phyloP scores from a whole-genome alignment of 2,113 vertebrate species.

The Chionodraco myersi region DNA sequence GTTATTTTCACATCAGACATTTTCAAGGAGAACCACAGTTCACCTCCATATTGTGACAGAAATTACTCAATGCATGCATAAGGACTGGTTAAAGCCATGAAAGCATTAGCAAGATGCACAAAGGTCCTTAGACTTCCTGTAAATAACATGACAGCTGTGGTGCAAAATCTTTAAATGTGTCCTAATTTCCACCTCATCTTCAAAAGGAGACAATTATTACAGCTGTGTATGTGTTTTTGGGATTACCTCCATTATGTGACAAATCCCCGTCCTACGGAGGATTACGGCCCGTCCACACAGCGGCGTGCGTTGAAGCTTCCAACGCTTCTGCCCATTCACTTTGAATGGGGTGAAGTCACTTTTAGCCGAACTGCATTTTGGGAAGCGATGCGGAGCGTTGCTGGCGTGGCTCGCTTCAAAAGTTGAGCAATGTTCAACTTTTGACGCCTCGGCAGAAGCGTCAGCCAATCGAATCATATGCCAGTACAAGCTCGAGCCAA shows the following conservation, averaged over 20 bases:
- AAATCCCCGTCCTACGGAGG: conserved; percentile 30
- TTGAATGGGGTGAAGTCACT: no score
- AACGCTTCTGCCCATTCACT: no score
- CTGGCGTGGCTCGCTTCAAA: no score
- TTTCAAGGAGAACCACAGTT: background rate
- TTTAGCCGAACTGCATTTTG: no score
- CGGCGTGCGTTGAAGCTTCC: no score
- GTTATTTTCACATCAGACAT: background rate
- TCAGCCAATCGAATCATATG: no score
- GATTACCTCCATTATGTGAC: conserved; percentile 26
- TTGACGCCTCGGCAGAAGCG: no score
- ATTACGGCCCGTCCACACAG: background rate
- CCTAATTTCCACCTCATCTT: conserved; percentile 21
- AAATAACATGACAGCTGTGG: background rate
- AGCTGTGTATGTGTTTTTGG: conserved; percentile 4
- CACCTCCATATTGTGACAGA: background rate
- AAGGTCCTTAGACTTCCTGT: no score
- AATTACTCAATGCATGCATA: background rate
- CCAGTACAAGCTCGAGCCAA: no score
- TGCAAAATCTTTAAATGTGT: background rate
- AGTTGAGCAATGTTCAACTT: no score
- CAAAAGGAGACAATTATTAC: conserved; percentile 6
- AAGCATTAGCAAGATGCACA: background rate
- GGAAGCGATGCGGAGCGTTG: no score
- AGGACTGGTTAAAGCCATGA: background rate